phyloP scores from a whole-genome alignment of 2,113 vertebrate species.

The Acinonyx jubatus region DNA sequence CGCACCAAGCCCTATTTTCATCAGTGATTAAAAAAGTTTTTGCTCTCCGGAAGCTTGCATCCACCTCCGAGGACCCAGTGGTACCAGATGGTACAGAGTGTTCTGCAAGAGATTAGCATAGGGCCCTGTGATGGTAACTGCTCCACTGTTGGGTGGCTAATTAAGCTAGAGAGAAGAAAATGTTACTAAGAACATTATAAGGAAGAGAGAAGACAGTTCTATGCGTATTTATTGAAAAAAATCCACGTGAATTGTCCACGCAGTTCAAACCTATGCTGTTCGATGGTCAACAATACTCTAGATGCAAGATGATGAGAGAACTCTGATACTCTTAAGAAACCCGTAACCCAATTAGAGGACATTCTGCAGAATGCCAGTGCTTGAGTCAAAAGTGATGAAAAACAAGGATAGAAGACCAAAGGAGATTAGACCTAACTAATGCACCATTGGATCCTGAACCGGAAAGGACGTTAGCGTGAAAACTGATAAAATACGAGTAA shows the following conservation, averaged over 20 bases:
- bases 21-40: conserved; percentile 30
- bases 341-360: not conserved
- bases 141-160: not conserved
- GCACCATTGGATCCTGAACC: not conserved
- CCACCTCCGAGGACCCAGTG: not conserved
- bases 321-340: not conserved
- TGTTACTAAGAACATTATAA: not conserved
- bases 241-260: not conserved
- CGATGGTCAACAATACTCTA: not conserved
- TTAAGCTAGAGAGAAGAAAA: not conserved
- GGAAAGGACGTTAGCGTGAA: not conserved
- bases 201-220: not conserved
- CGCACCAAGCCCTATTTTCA: conserved; percentile 69
- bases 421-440: not conserved
- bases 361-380: not conserved
- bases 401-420: not conserved
- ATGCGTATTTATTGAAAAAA: not conserved
- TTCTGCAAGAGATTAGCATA: not conserved
- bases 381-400: not conserved
- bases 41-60: conserved; percentile 43
- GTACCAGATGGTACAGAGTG: conserved; percentile 38
- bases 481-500: not conserved
- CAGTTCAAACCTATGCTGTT: not conserved
- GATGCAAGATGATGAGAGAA: not conserved
- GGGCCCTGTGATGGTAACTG: not conserved